Percentiles rank a stretch among this genome's conserved stretches.
Conservation (phyloP, 2,113 vertebrate species). For the Copsychus sechellarum region DNA sequence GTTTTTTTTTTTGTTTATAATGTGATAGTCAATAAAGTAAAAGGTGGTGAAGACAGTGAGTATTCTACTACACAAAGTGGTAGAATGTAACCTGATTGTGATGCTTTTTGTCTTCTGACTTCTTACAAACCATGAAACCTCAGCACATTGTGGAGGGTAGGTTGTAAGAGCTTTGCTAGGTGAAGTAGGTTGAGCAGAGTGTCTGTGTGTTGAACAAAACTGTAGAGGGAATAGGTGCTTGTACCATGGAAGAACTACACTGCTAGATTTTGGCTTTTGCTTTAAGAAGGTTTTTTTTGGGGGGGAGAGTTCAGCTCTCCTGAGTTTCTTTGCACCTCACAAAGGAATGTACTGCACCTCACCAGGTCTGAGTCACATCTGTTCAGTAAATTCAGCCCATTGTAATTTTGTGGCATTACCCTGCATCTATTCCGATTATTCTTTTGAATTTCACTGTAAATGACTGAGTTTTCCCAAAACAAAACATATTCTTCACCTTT, state of each 20-base stretch:
- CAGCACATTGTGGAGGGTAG: rapidly evolving
- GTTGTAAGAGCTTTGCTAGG: not conserved
- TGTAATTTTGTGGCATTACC: not conserved
- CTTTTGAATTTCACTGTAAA: not conserved
- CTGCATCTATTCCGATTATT: not conserved
- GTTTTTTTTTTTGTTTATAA: not conserved
- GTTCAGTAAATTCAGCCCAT: not conserved
- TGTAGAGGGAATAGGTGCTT: rapidly evolving
- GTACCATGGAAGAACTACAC: not conserved
- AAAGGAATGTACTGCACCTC: not conserved
- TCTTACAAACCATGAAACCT: not conserved
- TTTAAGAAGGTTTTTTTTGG: not conserved
- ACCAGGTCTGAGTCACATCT: not conserved
- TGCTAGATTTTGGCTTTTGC: not conserved
- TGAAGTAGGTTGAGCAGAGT: not conserved
- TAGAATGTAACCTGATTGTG: not conserved
- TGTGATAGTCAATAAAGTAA: not conserved
- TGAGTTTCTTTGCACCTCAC: not conserved
- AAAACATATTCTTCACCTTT: not conserved
- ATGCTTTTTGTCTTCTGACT: not conserved
- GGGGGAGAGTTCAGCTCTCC: not conserved
- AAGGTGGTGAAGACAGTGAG: not conserved
- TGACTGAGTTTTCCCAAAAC: not conserved
- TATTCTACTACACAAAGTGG: not conserved
- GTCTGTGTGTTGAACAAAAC: not conserved